Conservation (phyloP, 1,140 invertebrate genomes). For the Euura lappo region DNA sequence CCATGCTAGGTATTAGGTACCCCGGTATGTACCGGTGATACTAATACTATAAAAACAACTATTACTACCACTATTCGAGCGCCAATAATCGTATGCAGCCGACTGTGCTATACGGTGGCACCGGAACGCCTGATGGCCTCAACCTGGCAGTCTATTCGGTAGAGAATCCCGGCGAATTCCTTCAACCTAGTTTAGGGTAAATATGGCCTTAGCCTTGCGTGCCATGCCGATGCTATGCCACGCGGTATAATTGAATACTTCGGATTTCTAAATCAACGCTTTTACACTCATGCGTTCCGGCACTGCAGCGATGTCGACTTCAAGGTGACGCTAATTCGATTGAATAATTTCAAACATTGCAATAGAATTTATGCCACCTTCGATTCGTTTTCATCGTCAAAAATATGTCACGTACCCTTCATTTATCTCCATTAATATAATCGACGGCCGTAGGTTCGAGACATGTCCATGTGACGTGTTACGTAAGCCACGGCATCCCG, state of each 20-base stretch:
- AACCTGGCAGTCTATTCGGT: not conserved
- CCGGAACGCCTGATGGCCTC: constrained; percentile 1
- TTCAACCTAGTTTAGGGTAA: constrained; percentile 5
- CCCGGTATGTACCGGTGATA: not conserved
- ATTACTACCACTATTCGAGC: not conserved
- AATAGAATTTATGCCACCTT: no score
- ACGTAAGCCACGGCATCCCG: no score
- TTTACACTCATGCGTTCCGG: no score
- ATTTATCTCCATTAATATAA: no score
- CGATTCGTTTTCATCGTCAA: no score
- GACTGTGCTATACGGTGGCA: not conserved
- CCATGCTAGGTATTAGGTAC: not conserved
- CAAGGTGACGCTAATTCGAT: no score
- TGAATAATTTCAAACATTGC: no score
- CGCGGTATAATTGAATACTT: not conserved
- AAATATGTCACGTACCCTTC: no score
- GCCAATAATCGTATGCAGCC: no score
- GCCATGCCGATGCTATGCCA: not conserved
- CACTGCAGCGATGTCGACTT: no score
- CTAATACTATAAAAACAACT: not conserved
- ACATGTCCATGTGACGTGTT: no score
- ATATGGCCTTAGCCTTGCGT: constrained; percentile 3
- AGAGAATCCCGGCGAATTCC: not conserved
- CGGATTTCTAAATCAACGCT: not conserved
- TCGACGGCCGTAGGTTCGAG: no score